phyloP scores from a whole-genome alignment of 2,888 invertebrate species.

The Tenthredo distinguenda region DNA sequence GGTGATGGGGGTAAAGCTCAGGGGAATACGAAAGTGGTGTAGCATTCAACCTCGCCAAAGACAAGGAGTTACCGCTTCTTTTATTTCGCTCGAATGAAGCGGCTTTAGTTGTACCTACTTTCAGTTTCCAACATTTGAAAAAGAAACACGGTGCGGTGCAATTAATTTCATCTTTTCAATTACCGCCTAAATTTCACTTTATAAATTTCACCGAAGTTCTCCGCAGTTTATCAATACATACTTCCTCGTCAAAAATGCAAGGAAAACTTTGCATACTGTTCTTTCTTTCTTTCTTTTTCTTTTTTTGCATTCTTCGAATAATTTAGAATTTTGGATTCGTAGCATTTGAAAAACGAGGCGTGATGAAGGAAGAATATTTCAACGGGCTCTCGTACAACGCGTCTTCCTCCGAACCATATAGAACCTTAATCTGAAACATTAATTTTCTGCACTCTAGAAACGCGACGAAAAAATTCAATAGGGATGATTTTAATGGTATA shows the following conservation, averaged over 20 bases:
- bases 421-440: background rate
- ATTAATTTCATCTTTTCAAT: background rate
- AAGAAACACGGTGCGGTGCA: background rate
- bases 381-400: too few relatives aligned
- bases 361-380: too few relatives aligned
- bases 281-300: background rate
- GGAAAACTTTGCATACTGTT: background rate
- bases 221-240: background rate
- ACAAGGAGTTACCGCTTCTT: constrained; percentile 25
- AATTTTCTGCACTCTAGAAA: background rate
- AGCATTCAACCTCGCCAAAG: constrained; percentile 26
- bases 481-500: background rate
- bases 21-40: constrained; percentile 25
- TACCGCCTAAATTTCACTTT: background rate
- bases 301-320: background rate
- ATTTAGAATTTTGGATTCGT: background rate
- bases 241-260: background rate
- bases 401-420: too few relatives aligned
- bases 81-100: constrained; percentile 26
- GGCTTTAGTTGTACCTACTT: background rate
- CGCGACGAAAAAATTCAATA: background rate
- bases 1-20: constrained; percentile 19
- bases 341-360: background rate
- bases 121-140: background rate
- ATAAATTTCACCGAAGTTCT: background rate